phyloP scores from a whole-genome alignment of 1,140 invertebrate species.

The Saccostrea echinata region DNA sequence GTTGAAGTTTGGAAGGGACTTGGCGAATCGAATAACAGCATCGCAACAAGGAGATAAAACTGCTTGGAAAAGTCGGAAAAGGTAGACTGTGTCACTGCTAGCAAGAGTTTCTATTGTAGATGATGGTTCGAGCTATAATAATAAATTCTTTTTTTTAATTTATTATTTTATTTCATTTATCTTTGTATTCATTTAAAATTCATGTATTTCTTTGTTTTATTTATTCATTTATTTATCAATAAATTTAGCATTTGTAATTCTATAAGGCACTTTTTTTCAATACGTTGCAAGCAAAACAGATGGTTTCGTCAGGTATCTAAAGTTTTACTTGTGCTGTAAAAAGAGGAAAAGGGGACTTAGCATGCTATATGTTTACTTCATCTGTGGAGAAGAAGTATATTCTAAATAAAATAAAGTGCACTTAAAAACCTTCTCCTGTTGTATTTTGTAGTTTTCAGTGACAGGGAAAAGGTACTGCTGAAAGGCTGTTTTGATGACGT shows the following conservation, averaged over 20 bases:
- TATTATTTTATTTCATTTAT: neutral
- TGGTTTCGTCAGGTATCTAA: no score
- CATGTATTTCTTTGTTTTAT: no score
- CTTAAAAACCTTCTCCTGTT: neutral
- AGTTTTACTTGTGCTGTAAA: no score
- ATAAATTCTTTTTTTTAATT: neutral
- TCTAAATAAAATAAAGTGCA: neutral
- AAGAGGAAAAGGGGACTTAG: no score
- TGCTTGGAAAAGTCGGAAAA: constrained; percentile 68
- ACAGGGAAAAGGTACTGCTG: constrained; percentile 21
- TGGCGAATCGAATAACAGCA: constrained; percentile 92
- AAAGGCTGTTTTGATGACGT: constrained; percentile 69
- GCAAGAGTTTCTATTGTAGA: neutral
- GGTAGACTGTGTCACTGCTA: neutral
- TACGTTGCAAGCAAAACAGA: no score
- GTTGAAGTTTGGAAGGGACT: constrained; percentile 93
- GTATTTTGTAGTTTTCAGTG: neutral
- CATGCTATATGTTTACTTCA: neutral
- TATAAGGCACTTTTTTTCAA: no score
- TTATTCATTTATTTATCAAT: no score
- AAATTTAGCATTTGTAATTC: no score
- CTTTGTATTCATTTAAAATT: neutral
- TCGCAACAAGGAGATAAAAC: constrained; percentile 67
- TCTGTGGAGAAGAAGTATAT: neutral
- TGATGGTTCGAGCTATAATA: neutral